A percentile compares a stretch with the other conserved stretches of the same genome.
Evolutionary conservation across 1,140 invertebrate genomes (phyloP).

Genomic region (Apolygus lucorum): DNA sequence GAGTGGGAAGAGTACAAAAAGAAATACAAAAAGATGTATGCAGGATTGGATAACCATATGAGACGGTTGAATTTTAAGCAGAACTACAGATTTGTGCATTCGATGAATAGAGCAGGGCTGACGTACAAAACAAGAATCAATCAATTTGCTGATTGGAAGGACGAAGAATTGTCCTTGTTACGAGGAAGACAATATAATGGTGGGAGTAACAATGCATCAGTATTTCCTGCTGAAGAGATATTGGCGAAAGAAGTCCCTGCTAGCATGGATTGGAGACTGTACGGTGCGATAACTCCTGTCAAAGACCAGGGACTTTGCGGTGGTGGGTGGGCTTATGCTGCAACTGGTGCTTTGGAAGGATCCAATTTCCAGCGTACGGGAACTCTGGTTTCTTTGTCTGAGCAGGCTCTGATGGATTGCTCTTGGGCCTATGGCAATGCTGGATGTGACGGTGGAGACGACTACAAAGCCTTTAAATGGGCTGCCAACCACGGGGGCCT

Average conservation of each 20-base stretch:
- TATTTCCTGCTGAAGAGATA: too few relatives aligned
- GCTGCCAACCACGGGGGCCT: not conserved
- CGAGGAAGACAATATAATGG: slow-evolving; percentile 61
- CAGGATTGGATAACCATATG: too few relatives aligned
- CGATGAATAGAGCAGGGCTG: slow-evolving; percentile 65
- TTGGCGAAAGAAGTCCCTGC: slow-evolving; percentile 55
- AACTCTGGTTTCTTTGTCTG: slow-evolving; percentile 40
- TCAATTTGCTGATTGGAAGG: slow-evolving; percentile 75
- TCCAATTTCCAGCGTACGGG: not conserved
- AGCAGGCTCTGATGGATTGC: slow-evolving; percentile 67
- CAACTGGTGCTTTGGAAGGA: slow-evolving; percentile 31
- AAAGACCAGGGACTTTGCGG: slow-evolving; percentile 82
- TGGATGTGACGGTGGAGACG: not conserved
- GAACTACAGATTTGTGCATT: slow-evolving; percentile 62
- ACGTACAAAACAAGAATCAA: slow-evolving; percentile 70
- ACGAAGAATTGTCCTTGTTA: slow-evolving; percentile 65
- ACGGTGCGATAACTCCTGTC: slow-evolving; percentile 77
- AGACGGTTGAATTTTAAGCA: not conserved
- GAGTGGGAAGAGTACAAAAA: too few relatives aligned
- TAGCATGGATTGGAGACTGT: slow-evolving; percentile 72
- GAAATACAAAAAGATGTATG: too few relatives aligned
- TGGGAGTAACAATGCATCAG: slow-evolving; percentile 33
- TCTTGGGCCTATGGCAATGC: slow-evolving; percentile 34
- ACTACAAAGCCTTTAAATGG: slow-evolving; percentile 47
- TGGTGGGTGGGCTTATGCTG: slow-evolving; percentile 55